These are phyloP conservation scores for Lycocerus yunnanus DNA, from an alignment of 2,888 invertebrate species.

Conservation along the genomic window DNA sequence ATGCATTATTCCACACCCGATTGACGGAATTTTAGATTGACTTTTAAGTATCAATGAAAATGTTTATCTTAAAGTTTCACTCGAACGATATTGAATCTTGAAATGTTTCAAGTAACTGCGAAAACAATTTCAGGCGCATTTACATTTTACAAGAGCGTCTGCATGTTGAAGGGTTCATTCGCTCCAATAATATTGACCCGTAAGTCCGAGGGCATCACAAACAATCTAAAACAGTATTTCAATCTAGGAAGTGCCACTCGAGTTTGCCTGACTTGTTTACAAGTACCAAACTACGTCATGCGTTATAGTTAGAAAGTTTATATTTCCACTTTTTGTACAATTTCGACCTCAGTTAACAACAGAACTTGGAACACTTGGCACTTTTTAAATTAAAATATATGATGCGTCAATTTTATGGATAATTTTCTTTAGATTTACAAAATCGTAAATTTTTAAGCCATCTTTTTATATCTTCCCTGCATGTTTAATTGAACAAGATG, in stretches of 20 bases:
- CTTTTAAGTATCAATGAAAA: neutral
- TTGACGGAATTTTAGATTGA: neutral
- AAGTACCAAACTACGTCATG: conserved; percentile 30
- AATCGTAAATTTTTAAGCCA: neutral
- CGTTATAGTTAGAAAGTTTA: conserved; percentile 25
- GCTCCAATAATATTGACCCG: conserved; percentile 32
- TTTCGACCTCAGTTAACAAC: conserved; percentile 9
- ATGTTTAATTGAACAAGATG: neutral
- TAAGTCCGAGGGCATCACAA: conserved; percentile 39
- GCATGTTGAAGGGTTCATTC: conserved; percentile 29
- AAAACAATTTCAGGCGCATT: conserved; percentile 25
- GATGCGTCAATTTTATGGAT: neutral
- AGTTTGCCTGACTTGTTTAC: conserved; percentile 42
- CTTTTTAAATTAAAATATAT: conserved; percentile 13
- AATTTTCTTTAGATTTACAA: neutral
- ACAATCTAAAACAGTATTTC: conserved; percentile 45
- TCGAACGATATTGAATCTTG: conserved; percentile 13
- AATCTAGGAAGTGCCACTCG: conserved; percentile 44
- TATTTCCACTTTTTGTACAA: conserved; percentile 6
- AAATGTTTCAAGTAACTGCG: conserved; percentile 14
- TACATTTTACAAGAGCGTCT: conserved; percentile 30
- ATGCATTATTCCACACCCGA: neutral
- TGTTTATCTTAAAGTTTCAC: conserved; percentile 7
- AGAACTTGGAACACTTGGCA: conserved; percentile 2
- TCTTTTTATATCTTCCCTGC: neutral